Conservation (phyloP, 2,113 vertebrate species). For the Odocoileus hemionus region DNA sequence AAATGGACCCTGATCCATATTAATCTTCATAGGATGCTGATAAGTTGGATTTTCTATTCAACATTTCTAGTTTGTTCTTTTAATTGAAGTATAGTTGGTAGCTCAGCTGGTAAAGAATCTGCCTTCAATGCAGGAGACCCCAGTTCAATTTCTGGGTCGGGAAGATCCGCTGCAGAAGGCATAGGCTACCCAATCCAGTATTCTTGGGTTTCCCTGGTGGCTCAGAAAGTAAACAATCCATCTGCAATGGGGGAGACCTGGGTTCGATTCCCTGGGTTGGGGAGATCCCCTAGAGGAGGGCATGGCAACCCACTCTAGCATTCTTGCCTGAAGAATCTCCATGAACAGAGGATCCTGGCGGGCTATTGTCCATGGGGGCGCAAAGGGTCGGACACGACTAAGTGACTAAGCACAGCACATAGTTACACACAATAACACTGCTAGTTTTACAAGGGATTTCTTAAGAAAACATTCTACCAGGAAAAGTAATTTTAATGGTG, state of each 20-base stretch:
- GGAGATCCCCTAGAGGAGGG: neutral
- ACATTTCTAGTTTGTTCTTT: neutral
- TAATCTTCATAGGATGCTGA: neutral
- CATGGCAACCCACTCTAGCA: neutral
- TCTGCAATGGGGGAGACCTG: neutral
- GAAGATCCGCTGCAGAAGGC: neutral
- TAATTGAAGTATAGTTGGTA: neutral
- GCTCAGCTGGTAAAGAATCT: neutral
- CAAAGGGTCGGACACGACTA: neutral
- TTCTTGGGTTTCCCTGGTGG: neutral
- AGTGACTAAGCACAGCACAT: neutral
- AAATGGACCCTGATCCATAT: neutral
- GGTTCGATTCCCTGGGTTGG: neutral
- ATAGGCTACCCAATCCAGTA: neutral
- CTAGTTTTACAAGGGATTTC: conserved; percentile 13
- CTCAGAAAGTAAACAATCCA: neutral
- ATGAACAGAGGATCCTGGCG: neutral
- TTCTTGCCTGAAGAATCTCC: neutral
- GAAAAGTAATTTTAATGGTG: neutral
- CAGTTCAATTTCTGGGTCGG: neutral
- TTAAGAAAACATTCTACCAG: neutral
- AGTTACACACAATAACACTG: neutral
- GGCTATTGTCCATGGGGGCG: neutral
- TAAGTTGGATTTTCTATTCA: conserved; percentile 13
- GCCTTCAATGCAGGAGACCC: neutral